Conservation (phyloP, 2,888 invertebrate genomes). For the Melanargia galathea region DNA sequence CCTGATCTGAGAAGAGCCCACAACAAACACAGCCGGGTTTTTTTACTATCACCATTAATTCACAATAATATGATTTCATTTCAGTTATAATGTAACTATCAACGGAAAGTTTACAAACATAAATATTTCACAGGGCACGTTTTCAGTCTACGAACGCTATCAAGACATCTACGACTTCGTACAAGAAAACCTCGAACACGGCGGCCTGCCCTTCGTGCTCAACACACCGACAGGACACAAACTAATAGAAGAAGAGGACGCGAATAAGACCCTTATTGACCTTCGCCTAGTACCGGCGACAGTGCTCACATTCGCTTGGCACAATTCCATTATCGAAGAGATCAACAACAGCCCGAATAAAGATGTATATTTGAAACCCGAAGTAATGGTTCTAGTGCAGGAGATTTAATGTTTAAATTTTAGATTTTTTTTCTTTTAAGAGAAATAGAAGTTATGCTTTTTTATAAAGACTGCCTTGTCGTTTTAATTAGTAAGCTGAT, state of each 20-base stretch:
- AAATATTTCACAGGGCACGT: conserved; percentile 87
- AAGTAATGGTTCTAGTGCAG: conserved; percentile 87
- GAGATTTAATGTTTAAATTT: conserved; percentile 62
- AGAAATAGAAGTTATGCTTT: conserved; percentile 23
- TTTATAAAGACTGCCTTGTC: conserved; percentile 24
- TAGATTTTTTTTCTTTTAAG: conserved; percentile 22
- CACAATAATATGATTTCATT: not conserved
- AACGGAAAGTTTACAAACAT: too few species aligned
- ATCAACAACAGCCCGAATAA: conserved; percentile 76
- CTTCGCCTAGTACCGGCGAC: conserved; percentile 91
- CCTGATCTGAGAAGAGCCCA: too few species aligned
- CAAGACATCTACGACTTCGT: conserved; percentile 89
- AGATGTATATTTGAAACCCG: conserved; percentile 88
- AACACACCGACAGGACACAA: conserved; percentile 86
- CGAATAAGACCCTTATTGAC: conserved; percentile 88
- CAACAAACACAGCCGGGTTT: too few species aligned
- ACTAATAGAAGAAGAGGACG: conserved; percentile 83
- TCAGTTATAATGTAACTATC: not conserved
- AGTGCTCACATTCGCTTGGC: conserved; percentile 89
- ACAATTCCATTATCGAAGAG: conserved; percentile 76
- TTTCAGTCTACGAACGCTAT: conserved; percentile 91
- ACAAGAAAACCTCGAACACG: conserved; percentile 87
- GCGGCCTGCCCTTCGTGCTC: conserved; percentile 87
- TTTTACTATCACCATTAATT: too few species aligned
- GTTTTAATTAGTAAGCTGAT: conserved; percentile 3